Conservation (phyloP, 2,888 invertebrate species). For the Parelbella ahira region DNA sequence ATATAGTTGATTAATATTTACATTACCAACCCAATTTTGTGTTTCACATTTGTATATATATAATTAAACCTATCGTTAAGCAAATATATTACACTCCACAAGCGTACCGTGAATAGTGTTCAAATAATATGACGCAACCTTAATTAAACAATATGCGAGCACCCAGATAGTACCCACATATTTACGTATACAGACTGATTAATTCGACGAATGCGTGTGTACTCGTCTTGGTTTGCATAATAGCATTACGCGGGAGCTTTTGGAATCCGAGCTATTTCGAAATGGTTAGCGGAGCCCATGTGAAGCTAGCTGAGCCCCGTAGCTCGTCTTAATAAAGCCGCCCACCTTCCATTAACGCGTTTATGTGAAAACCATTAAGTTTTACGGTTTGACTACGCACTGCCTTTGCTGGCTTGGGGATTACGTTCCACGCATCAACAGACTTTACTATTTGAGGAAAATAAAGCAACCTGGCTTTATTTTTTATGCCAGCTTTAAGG, state of each 20-base stretch:
- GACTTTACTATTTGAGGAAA: conserved; percentile 16
- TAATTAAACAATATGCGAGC: conserved; percentile 13
- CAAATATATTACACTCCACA: too few relatives aligned
- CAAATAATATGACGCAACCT: conserved; percentile 6
- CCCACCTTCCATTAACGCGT: conserved; percentile 45
- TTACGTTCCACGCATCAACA: conserved; percentile 21
- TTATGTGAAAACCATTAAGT: conserved; percentile 46
- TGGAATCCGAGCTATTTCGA: conserved; percentile 23
- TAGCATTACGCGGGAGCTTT: conserved; percentile 18
- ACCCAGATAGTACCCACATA: conserved; percentile 2
- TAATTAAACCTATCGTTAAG: too few relatives aligned
- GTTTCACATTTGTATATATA: too few relatives aligned
- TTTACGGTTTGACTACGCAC: conserved; percentile 39
- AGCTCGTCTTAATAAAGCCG: conserved; percentile 27
- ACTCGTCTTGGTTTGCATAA: conserved; percentile 24
- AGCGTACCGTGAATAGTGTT: too few relatives aligned
- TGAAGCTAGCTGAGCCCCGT: conserved; percentile 2
- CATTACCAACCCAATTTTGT: too few relatives aligned
- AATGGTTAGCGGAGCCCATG: conserved; percentile 21
- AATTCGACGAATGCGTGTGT: conserved; percentile 18
- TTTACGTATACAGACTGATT: conserved; percentile 8
- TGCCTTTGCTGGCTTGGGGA: conserved; percentile 11
- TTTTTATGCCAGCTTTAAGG: conserved; percentile 2
- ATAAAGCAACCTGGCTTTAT: conserved; percentile 10
- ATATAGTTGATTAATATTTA: too few relatives aligned